Evolutionary conservation across 2,888 invertebrate genomes (phyloP).

Genomic region (Unio delphinus): DNA sequence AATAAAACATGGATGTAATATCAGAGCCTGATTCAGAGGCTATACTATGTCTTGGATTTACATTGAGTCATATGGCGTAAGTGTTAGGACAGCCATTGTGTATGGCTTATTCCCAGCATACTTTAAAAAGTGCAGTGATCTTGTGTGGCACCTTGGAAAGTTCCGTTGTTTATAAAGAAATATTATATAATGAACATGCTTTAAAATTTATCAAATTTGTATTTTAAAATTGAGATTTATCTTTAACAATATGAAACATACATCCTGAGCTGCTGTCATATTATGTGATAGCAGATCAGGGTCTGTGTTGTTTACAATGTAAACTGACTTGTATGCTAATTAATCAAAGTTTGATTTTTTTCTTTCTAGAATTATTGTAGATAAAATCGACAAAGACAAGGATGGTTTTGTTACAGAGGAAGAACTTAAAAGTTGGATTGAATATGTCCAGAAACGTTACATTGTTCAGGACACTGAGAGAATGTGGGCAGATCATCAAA

Average conservation of each 20-base stretch:
- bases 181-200: too few species aligned
- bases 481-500: conserved; percentile 93
- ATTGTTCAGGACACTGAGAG: conserved; percentile 92
- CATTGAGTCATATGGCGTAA: too few species aligned
- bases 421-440: conserved; percentile 96
- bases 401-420: conserved; percentile 77
- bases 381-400: conserved; percentile 85
- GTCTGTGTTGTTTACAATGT: not conserved
- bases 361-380: conserved; percentile 85
- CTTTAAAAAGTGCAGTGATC: too few species aligned
- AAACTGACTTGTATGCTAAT: not conserved
- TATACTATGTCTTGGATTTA: too few species aligned
- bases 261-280: not conserved
- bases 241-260: not conserved
- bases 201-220: too few species aligned
- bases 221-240: too few species aligned
- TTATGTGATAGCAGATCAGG: not conserved
- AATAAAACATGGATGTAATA: too few species aligned
- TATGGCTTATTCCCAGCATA: too few species aligned
- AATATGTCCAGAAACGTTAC: conserved; percentile 92
- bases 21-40: too few species aligned
- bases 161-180: too few species aligned
- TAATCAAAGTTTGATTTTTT: not conserved
- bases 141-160: too few species aligned
- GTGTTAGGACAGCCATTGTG: too few species aligned